Conservation (phyloP, 2,113 vertebrate species). For the Glaucidium brasilianum region DNA sequence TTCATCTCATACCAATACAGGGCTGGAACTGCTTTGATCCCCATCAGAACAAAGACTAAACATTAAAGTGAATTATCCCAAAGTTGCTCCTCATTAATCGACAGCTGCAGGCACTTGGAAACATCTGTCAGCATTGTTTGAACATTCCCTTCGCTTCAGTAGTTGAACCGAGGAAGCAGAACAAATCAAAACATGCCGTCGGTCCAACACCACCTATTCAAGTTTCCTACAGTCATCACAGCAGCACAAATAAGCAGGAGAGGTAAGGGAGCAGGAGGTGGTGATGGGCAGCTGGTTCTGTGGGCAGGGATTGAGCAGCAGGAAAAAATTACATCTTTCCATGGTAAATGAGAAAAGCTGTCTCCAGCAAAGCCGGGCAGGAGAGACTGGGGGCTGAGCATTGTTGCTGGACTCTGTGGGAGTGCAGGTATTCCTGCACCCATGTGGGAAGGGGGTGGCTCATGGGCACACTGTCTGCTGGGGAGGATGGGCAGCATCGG, state of each 20-base stretch:
- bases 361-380: not conserved
- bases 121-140: conserved; percentile 53
- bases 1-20: not conserved
- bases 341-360: not conserved
- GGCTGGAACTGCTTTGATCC: not conserved
- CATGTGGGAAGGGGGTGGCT: rapidly evolving
- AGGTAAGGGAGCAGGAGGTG: not conserved
- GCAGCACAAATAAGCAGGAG: not conserved
- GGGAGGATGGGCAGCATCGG: not conserved
- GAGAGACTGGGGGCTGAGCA: not conserved
- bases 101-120: conserved; percentile 65
- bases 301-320: not conserved
- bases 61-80: conserved; percentile 62
- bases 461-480: rapidly evolving
- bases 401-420: not conserved
- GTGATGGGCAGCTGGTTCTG: not conserved
- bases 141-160: not conserved
- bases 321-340: not conserved
- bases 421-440: not conserved
- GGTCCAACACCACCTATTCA: not conserved
- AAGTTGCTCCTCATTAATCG: conserved; percentile 67
- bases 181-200: not conserved
- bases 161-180: not conserved
- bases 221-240: not conserved
- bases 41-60: conserved; percentile 17